phyloP scores from a whole-genome alignment of 2,113 vertebrate genomes.

The Euleptes europaea region DNA sequence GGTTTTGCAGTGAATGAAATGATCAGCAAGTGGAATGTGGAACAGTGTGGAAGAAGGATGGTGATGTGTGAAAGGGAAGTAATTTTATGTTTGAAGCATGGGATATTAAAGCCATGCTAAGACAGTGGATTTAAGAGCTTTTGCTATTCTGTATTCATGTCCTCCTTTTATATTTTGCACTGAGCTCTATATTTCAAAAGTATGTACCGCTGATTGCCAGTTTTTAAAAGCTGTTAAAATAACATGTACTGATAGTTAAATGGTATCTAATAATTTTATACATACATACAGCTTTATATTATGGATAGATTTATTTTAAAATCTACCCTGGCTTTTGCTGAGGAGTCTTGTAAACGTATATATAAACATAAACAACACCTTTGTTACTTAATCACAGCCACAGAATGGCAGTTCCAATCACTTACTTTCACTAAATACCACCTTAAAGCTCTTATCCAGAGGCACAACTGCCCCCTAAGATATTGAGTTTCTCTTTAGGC shows the following conservation, averaged over 20 bases:
- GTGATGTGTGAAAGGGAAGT: not conserved
- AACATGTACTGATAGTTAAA: not conserved
- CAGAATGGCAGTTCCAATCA: not conserved
- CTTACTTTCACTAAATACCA: too few relatives aligned
- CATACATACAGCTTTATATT: not conserved
- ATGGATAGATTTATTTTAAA: not conserved
- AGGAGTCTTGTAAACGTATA: not conserved
- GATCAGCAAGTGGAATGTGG: not conserved
- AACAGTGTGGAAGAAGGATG: too few relatives aligned
- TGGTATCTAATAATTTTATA: too few relatives aligned
- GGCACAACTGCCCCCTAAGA: too few relatives aligned
- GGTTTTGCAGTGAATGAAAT: not conserved
- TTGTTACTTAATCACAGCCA: not conserved
- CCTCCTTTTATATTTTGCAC: not conserved
- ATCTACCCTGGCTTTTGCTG: not conserved
- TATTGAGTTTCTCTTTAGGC: too few relatives aligned
- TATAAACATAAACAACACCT: not conserved
- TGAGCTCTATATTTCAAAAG: not conserved
- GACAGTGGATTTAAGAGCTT: not conserved
- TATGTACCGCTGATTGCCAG: not conserved
- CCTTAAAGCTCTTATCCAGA: too few relatives aligned
- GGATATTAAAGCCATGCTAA: not conserved
- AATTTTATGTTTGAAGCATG: not conserved
- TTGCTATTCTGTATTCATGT: not conserved
- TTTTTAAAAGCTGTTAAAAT: not conserved